Conservation (phyloP, 2,113 vertebrate species). For the Deroptyus accipitrinus region DNA sequence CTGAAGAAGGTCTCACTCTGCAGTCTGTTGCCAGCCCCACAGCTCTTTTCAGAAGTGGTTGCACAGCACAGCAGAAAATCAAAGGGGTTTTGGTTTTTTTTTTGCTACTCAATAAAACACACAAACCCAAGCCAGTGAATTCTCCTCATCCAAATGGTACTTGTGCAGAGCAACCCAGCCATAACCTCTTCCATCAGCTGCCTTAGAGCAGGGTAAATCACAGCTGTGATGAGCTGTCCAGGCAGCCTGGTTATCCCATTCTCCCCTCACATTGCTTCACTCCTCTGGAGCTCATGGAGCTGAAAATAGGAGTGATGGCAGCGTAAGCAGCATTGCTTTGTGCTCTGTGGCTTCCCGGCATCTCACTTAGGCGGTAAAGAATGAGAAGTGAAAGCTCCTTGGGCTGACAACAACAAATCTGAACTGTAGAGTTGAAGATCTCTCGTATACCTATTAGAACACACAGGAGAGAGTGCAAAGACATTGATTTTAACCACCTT, state of each 20-base stretch:
- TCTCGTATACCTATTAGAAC: rapidly evolving
- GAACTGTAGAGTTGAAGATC: not conserved
- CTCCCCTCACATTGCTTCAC: not conserved
- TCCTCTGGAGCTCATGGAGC: not conserved
- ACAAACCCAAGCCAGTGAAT: not conserved
- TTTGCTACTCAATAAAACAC: not conserved
- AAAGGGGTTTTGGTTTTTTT: not conserved
- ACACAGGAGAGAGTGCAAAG: not conserved
- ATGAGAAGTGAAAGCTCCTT: not conserved
- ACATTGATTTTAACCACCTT: not conserved
- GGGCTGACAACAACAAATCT: not conserved
- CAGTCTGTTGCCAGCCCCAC: not conserved
- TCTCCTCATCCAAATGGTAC: not conserved
- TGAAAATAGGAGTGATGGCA: not conserved
- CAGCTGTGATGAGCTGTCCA: not conserved
- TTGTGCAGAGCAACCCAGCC: not conserved
- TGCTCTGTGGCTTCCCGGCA: not conserved
- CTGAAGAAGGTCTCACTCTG: not conserved
- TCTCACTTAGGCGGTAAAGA: not conserved
- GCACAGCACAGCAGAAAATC: not conserved
- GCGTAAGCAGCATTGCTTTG: not conserved
- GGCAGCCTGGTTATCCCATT: not conserved
- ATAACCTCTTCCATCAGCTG: not conserved
- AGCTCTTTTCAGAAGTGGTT: not conserved
- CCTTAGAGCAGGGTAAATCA: not conserved